Percentiles rank a stretch among this genome's conserved stretches.
phyloP scores from a whole-genome alignment of 2,113 vertebrate species.

The Ochotona curzoniae region DNA sequence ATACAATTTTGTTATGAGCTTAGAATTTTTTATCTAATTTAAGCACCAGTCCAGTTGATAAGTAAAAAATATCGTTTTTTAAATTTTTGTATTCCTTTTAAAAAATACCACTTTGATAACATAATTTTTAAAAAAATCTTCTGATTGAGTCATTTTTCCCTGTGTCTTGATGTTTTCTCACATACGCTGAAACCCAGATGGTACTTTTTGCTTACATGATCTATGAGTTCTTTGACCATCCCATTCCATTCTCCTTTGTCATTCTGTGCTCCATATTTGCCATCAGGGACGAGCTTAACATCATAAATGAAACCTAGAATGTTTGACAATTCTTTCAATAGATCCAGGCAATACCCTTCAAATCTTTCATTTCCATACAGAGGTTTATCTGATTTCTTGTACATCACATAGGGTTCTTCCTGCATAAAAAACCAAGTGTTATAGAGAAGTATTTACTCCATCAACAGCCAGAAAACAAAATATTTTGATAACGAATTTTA shows the following conservation, averaged over 20 bases:
- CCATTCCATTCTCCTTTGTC: conserved; percentile 99
- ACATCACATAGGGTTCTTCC: conserved; percentile 99
- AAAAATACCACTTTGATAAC: not conserved
- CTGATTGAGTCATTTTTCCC: not conserved
- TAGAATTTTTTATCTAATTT: not conserved
- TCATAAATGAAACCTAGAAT: conserved; percentile 98
- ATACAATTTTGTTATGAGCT: not conserved
- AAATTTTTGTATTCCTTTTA: not conserved
- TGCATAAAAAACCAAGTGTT: conserved; percentile 75
- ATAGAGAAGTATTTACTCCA: not conserved
- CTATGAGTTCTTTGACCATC: conserved; percentile 98
- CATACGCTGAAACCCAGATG: not conserved
- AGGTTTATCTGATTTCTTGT: conserved; percentile 98
- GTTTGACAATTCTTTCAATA: conserved; percentile 97
- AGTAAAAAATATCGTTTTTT: not conserved
- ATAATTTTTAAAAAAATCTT: not conserved
- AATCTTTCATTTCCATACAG: conserved; percentile 98
- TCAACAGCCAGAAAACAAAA: not conserved
- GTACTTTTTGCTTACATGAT: conserved; percentile 91
- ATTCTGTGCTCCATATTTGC: conserved; percentile 98
- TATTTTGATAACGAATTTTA: not conserved
- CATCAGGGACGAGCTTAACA: conserved; percentile 97
- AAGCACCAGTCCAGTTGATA: not conserved
- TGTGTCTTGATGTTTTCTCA: not conserved
- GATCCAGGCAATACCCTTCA: conserved; percentile 98